Conservation (phyloP, 2,888 invertebrate species). For the Eumerus sabulonum region DNA sequence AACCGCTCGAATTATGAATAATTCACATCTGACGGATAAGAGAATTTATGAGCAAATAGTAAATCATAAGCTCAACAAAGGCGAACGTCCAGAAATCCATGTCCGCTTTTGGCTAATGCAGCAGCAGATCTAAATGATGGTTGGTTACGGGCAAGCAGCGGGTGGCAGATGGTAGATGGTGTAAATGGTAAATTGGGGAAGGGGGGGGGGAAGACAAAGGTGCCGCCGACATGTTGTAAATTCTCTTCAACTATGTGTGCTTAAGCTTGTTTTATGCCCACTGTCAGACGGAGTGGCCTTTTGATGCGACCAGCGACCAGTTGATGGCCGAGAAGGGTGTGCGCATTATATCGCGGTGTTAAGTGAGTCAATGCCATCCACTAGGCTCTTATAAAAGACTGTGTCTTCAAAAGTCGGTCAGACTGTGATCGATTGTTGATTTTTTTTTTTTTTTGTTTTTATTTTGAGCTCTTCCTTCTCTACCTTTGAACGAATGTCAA, state of each 20-base stretch:
- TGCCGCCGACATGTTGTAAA: constrained; percentile 47
- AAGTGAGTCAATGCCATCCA: constrained; percentile 32
- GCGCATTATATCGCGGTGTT: not conserved
- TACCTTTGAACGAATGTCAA: constrained; percentile 45
- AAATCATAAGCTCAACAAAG: constrained; percentile 55
- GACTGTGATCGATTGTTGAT: constrained; percentile 44
- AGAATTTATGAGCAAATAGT: constrained; percentile 52
- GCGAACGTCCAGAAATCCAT: constrained; percentile 23
- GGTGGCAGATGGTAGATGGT: constrained; percentile 18
- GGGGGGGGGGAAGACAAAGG: no score
- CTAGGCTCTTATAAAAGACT: no score
- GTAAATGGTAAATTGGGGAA: no score
- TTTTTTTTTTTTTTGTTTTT: constrained; percentile 7
- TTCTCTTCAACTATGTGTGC: constrained; percentile 43
- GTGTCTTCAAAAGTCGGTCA: constrained; percentile 22
- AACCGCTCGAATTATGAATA: constrained; percentile 48
- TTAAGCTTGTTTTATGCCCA: constrained; percentile 50
- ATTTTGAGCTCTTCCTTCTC: constrained; percentile 6
- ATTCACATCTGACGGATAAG: constrained; percentile 45
- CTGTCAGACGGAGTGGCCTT: constrained; percentile 32
- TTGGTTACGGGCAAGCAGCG: not conserved
- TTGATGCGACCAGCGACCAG: constrained; percentile 45
- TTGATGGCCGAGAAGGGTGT: no score
- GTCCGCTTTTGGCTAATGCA: constrained; percentile 47
- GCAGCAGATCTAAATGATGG: constrained; percentile 17